A percentile compares a stretch with the other conserved stretches of the same genome.
phyloP scores from a whole-genome alignment of 1,140 invertebrate genomes.

The Stegodyphus dumicola region DNA sequence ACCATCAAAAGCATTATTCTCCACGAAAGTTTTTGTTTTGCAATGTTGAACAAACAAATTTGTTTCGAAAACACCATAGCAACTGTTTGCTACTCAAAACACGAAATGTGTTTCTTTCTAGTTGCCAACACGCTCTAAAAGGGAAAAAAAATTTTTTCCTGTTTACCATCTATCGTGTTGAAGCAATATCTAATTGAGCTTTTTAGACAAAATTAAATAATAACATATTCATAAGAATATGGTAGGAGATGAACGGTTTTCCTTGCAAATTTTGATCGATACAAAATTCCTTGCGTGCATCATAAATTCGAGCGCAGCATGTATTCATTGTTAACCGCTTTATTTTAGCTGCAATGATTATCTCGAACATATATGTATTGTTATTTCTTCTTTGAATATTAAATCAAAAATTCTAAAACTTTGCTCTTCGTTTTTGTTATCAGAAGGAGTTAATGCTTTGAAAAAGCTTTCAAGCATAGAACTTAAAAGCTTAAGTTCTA shows the following conservation, averaged over 20 bases:
- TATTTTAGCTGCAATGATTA: too few species aligned
- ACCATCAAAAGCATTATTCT: neutral
- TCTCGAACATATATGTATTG: too few species aligned
- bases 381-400: too few species aligned
- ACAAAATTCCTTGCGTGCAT: neutral
- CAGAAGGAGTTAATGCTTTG: too few species aligned
- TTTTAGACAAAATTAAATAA: neutral
- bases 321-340: too few species aligned
- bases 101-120: neutral
- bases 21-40: neutral
- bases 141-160: neutral
- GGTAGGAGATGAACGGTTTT: neutral
- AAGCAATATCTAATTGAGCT: neutral
- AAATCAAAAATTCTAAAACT: too few species aligned
- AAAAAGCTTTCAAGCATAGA: too few species aligned
- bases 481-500: too few species aligned
- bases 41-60: constrained; percentile 21
- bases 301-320: too few species aligned
- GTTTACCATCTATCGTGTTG: neutral
- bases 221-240: neutral
- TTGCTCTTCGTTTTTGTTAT: too few species aligned
- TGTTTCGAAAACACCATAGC: constrained; percentile 26
- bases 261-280: neutral
- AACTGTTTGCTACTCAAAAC: constrained; percentile 22
- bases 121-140: neutral